phyloP scores from a whole-genome alignment of 2,888 invertebrate genomes.

The Neoaliturus tenellus region DNA sequence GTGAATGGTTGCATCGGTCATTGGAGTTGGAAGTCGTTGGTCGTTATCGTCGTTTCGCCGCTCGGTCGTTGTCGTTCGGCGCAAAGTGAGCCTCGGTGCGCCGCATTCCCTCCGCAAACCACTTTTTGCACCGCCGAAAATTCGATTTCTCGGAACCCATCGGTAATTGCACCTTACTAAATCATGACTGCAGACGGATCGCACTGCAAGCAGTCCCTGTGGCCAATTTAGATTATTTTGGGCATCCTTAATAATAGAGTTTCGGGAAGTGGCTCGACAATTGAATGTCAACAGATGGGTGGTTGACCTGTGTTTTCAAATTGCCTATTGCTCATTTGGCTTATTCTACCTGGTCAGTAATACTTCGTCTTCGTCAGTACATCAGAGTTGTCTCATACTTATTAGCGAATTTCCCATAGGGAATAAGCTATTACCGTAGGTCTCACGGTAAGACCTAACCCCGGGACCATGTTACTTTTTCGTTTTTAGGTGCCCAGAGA shows the following conservation, averaged over 20 bases:
- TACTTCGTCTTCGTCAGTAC: no score
- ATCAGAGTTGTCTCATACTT: no score
- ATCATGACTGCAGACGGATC: slow-evolving; percentile 7
- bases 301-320: no score
- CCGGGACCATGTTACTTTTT: no score
- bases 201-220: neutral
- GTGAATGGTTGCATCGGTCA: neutral
- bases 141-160: slow-evolving; percentile 22
- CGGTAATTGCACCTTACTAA: slow-evolving; percentile 27
- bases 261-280: neutral
- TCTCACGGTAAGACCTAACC: no score
- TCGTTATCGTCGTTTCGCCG: slow-evolving; percentile 4
- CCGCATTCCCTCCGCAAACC: slow-evolving; percentile 17
- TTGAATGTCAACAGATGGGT: no score
- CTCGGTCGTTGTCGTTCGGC: neutral
- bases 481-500: no score
- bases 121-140: slow-evolving; percentile 30
- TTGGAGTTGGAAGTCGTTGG: neutral
- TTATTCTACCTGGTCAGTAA: no score
- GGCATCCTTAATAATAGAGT: neutral
- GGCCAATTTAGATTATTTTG: slow-evolving; percentile 33
- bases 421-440: no score
- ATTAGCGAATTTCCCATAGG: no score
- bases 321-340: no score
- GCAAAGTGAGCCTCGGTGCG: neutral